Conservation (phyloP, 1,140 invertebrate species). For the Piezodorus guildinii region DNA sequence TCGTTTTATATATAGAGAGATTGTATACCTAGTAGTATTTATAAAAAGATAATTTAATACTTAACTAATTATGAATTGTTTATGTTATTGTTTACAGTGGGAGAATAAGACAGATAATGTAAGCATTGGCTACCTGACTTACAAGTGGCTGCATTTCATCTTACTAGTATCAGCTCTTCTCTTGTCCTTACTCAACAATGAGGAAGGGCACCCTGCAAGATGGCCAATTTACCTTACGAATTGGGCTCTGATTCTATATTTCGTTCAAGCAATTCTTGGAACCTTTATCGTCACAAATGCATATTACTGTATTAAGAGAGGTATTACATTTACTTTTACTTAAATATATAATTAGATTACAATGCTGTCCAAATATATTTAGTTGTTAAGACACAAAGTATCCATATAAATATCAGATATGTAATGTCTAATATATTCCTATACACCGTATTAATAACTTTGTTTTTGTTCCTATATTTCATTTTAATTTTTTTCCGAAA, state of each 20-base stretch:
- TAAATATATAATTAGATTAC: no score
- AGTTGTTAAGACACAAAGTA: no score
- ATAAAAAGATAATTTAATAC: no score
- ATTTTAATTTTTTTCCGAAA: no score
- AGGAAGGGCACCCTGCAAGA: conserved; percentile 6
- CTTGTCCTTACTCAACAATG: background rate
- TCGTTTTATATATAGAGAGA: no score
- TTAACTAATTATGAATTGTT: background rate
- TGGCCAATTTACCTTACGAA: conserved; percentile 21
- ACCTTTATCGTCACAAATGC: background rate
- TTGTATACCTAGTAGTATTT: no score
- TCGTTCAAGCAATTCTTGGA: background rate
- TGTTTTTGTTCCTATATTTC: no score
- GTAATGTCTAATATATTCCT: no score
- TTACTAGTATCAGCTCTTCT: background rate
- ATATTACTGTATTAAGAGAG: background rate
- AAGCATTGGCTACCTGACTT: background rate
- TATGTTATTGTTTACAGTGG: background rate
- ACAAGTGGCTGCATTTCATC: background rate
- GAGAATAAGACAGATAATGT: background rate
- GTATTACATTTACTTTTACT: no score
- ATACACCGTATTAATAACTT: no score
- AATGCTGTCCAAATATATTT: no score
- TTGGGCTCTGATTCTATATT: conserved; percentile 16
- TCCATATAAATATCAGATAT: no score